Conservation (phyloP, 2,888 invertebrate species). For the Cetonia aurata region DNA sequence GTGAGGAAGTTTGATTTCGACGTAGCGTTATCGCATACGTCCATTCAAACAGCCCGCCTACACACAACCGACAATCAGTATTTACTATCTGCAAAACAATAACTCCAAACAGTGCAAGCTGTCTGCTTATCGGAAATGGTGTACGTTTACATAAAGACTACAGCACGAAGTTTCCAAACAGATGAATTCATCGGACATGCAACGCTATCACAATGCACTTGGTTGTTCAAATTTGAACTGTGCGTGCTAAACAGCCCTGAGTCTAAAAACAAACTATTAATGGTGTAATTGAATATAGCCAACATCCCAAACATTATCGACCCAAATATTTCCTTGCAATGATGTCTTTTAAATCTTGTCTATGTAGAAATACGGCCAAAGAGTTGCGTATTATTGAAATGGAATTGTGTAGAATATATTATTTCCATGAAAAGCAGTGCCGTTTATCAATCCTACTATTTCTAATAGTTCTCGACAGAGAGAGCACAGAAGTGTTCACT, state of each 20-base stretch:
- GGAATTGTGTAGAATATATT: constrained; percentile 2
- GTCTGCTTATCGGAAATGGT: constrained; percentile 33
- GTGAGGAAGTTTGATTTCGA: neutral
- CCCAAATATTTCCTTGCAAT: neutral
- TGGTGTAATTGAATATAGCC: too few relatives aligned
- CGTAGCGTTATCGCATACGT: neutral
- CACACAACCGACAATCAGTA: constrained; percentile 6
- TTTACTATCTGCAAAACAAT: constrained; percentile 31
- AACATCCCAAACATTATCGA: neutral
- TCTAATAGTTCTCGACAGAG: neutral
- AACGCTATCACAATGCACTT: constrained; percentile 1
- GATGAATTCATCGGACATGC: constrained; percentile 32
- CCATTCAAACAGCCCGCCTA: constrained; percentile 1
- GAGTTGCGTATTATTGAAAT: neutral
- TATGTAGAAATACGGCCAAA: neutral
- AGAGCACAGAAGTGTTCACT: constrained; percentile 15
- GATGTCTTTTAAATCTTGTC: too few relatives aligned
- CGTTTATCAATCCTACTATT: constrained; percentile 10
- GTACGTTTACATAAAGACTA: constrained; percentile 32
- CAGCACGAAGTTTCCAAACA: constrained; percentile 34
- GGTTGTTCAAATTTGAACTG: constrained; percentile 8
- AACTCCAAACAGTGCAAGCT: constrained; percentile 29
- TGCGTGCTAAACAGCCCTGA: constrained; percentile 14
- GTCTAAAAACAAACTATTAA: constrained; percentile 8
- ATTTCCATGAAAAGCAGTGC: constrained; percentile 15